A percentile compares a stretch with the other conserved stretches of the same genome.
Evolutionary conservation across 1,140 invertebrate species (phyloP).

Genomic region (Pogonomyrmex californicus): DNA sequence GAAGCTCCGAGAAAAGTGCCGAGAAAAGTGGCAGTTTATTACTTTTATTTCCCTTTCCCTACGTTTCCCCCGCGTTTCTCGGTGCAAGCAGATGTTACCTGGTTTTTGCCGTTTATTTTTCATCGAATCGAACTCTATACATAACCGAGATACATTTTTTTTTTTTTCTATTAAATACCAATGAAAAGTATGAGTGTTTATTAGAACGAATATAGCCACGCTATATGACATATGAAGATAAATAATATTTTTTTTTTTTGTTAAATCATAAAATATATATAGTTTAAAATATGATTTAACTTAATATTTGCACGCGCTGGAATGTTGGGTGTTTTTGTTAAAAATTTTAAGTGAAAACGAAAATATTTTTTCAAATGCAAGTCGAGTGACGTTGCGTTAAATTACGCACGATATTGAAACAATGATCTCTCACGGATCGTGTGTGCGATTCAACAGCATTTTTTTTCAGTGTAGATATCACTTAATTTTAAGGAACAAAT

Average conservation of each 20-base stretch:
- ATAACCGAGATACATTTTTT: background rate
- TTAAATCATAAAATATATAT: slow-evolving; percentile 1
- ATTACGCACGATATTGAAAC: background rate
- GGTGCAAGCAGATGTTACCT: slow-evolving; percentile 20
- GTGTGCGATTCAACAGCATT: too few species aligned
- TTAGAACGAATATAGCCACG: background rate
- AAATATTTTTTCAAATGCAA: background rate
- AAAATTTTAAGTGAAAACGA: background rate
- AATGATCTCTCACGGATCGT: background rate
- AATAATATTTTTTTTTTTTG: background rate
- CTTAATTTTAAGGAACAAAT: too few species aligned
- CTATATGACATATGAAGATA: background rate
- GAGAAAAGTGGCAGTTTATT: slow-evolving; percentile 49
- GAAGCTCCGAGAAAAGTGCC: background rate
- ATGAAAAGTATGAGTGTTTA: background rate
- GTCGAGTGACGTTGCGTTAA: background rate
- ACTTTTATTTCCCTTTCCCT: slow-evolving; percentile 24
- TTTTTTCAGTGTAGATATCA: background rate
- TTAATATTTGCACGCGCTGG: background rate
- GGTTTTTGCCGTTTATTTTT: slow-evolving; percentile 13
- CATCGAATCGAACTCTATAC: background rate
- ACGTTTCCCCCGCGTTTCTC: background rate
- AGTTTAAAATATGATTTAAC: background rate
- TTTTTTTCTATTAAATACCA: background rate
- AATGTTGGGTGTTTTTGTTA: background rate